Evolutionary conservation across 2,113 vertebrate genomes (phyloP), one percentile per base, ranked within the genome.

Genomic region (Cephalopholis sonnerati): DNA sequence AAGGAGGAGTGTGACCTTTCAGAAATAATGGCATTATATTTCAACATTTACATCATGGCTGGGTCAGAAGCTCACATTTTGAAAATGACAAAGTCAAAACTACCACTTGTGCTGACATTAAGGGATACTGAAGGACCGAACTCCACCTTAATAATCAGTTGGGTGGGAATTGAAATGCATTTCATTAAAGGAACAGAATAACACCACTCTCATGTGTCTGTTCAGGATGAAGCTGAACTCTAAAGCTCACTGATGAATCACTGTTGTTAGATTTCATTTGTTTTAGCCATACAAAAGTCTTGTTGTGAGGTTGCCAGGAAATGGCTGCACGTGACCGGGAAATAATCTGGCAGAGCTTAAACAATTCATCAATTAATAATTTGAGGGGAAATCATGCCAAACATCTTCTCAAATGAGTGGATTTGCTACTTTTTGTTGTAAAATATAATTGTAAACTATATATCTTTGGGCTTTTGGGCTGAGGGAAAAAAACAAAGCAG

Each of bases 1-100:
- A 57, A 55, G 16, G 8, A 66, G 13, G 55, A 61, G 22, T 22
- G 55, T 82, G 80, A 87, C 75, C 84, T 89, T 89, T 87, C 36
- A 68, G 22, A 44, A 79, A 70, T 53, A 71, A 64, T 79, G 55
- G 7, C 13, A 66, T 80, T 75, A 20, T 70, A 46, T 58, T 81
- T 85, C 22, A 61, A 50, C 53, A 18, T 46, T 62, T 48, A 81
- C 36, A 39, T 6, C 12, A 46, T 24, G 46, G 36, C 32, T 27
- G 71, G 25, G 54, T 80, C 64, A 61, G 16, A 57, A 67, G 27
- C 16, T 81, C 3, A 7, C 32, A 17, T 70, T 70, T 11, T 39
- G 17, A 36, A 59, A 79, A 58, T 46, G 57, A 77, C 46, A n/a
- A 54, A 17, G 11, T 50, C 39, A 58, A 65, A 79, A 69, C 50